A percentile compares a stretch with the other conserved stretches of the same genome.
Conservation (phyloP, 2,797 vertebrate species). For the Dromococcyx pavoninus region DNA sequence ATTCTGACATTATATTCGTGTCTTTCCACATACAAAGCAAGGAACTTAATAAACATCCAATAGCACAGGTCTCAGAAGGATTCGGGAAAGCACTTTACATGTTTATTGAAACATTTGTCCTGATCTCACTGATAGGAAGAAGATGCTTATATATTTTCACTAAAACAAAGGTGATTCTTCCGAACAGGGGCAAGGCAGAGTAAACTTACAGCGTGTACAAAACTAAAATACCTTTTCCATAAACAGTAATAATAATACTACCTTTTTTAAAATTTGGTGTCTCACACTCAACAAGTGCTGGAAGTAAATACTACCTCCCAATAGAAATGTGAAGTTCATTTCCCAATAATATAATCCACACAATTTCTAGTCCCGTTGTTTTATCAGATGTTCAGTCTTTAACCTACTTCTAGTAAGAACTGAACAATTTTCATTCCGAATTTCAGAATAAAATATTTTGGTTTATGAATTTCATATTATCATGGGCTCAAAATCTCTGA, state of each 20-base stretch:
- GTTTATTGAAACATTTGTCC: background rate
- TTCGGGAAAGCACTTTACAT: background rate
- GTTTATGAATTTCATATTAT: background rate
- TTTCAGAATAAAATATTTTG: background rate
- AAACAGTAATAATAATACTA: background rate
- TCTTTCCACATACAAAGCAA: background rate
- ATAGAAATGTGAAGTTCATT: slow-evolving; percentile 35
- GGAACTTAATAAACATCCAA: background rate
- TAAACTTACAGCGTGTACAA: background rate
- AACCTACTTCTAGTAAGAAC: background rate
- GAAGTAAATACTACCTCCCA: slow-evolving; percentile 61
- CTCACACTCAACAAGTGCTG: background rate
- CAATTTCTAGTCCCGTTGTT: background rate
- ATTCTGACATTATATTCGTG: background rate
- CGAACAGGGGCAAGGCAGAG: background rate
- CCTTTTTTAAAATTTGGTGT: background rate
- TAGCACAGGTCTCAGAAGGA: background rate
- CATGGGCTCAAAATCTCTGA: background rate
- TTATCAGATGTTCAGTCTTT: background rate
- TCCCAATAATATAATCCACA: background rate
- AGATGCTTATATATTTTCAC: background rate
- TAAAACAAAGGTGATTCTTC: background rate
- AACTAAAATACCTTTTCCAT: slow-evolving; percentile 1
- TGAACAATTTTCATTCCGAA: background rate
- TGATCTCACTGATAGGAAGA: background rate